These are phyloP conservation scores for Ambastaia sidthimunki DNA, from an alignment of 2,797 vertebrate genomes.

Conservation along the genomic window DNA sequence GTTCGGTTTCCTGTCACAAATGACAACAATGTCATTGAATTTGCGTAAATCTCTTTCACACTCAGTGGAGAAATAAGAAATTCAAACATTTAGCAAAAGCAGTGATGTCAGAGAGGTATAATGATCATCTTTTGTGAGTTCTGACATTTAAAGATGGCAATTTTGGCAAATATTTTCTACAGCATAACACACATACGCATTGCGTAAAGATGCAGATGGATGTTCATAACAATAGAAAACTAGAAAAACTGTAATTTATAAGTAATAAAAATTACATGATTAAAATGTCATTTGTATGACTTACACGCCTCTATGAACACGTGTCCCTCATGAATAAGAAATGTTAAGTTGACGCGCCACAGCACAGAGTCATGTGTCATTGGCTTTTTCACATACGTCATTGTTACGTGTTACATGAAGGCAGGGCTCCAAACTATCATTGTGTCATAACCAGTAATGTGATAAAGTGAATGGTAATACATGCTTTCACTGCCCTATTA, in stretches of 20 bases:
- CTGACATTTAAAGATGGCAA: neutral
- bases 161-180: neutral
- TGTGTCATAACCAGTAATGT: neutral
- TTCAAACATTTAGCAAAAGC: neutral
- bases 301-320: neutral
- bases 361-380: neutral
- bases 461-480: neutral
- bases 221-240: neutral
- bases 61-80: neutral
- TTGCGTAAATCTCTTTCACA: neutral
- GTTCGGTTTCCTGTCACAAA: neutral
- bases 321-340: slow-evolving; percentile 15
- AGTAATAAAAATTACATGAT: neutral
- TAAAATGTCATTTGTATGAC: neutral
- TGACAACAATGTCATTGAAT: neutral
- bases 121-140: neutral
- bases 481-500: neutral
- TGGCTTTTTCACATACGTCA: neutral
- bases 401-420: neutral
- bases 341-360: neutral
- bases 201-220: neutral
- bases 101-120: neutral
- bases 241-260: too few species aligned
- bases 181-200: neutral
- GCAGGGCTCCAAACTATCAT: neutral